Conservation (phyloP, 2,888 invertebrate genomes). For the Sabatieria punctata region DNA sequence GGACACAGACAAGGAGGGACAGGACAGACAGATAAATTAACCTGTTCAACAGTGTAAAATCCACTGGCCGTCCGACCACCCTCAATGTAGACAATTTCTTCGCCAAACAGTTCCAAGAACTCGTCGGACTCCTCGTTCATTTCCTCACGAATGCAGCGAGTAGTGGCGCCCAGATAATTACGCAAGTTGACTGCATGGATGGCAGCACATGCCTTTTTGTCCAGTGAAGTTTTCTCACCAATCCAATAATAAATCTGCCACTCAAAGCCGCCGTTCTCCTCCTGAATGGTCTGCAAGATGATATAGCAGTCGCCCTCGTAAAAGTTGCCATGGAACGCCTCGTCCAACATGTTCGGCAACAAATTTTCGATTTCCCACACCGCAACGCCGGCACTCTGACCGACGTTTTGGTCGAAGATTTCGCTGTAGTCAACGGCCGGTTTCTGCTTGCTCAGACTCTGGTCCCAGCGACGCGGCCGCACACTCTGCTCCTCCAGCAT, state of each 20-base stretch:
- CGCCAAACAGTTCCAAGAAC: constrained; percentile 74
- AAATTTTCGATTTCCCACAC: constrained; percentile 99
- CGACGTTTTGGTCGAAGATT: constrained; percentile 79
- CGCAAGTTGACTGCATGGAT: constrained; percentile 97
- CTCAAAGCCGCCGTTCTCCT: constrained; percentile 52
- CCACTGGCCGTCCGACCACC: constrained; percentile 94
- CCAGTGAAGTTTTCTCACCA: constrained; percentile 61
- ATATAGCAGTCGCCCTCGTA: constrained; percentile 98
- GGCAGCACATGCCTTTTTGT: constrained; percentile 85
- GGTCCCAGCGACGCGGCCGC: constrained; percentile 89
- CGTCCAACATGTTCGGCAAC: constrained; percentile 68
- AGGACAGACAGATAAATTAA: not conserved
- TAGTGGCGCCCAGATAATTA: constrained; percentile 76
- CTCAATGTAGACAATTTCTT: constrained; percentile 79
- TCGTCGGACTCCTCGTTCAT: constrained; percentile 92
- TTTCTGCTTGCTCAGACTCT: constrained; percentile 81
- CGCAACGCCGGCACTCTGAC: constrained; percentile 56
- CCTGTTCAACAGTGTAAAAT: constrained; percentile 67
- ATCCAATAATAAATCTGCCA: constrained; percentile 99
- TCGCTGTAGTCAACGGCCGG: constrained; percentile 86
- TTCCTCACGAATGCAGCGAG: constrained; percentile 74
- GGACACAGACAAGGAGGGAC: not conserved
- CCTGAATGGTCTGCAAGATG: constrained; percentile 64
- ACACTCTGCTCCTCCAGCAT: constrained; percentile 11
- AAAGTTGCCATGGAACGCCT: constrained; percentile 82